phyloP scores from a whole-genome alignment of 2,888 invertebrate genomes.

The Ommatoiulus sabulosus region DNA sequence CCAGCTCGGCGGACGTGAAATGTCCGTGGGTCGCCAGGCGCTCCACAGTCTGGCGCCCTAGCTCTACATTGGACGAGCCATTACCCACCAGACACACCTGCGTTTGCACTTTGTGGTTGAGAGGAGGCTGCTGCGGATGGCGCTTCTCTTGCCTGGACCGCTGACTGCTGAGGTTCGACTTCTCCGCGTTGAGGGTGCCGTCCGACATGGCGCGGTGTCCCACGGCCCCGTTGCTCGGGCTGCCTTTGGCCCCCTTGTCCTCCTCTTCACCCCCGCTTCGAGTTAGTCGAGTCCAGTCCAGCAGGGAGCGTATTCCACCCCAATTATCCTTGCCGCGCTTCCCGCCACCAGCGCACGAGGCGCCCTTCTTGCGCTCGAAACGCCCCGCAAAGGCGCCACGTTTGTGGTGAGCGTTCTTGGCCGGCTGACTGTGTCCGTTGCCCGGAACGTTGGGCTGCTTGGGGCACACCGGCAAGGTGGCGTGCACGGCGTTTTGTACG shows the following conservation, averaged over 20 bases:
- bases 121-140: slow-evolving; percentile 6
- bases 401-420: slow-evolving; percentile 40
- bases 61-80: slow-evolving; percentile 1
- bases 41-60: slow-evolving; percentile 41
- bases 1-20: slow-evolving; percentile 56
- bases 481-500: slow-evolving; percentile 79
- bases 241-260: not conserved
- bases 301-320: slow-evolving; percentile 58
- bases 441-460: slow-evolving; percentile 67
- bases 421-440: slow-evolving; percentile 62
- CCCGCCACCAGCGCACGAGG: not conserved
- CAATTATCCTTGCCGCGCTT: slow-evolving; percentile 63
- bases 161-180: slow-evolving; percentile 13
- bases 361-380: slow-evolving; percentile 57
- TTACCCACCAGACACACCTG: slow-evolving; percentile 56
- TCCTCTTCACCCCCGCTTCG: slow-evolving; percentile 50
- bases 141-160: not conserved
- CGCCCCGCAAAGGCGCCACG: slow-evolving; percentile 59
- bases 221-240: slow-evolving; percentile 42
- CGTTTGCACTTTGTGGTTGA: slow-evolving; percentile 58
- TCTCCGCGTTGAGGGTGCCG: slow-evolving; percentile 53
- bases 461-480: slow-evolving; percentile 63
- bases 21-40: slow-evolving; percentile 8
- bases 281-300: slow-evolving; percentile 59
- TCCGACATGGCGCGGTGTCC: slow-evolving; percentile 45